Evolutionary conservation across 2,797 vertebrate genomes (phyloP), one percentile per base, ranked within the genome.

Genomic region (Fratercula arctica): DNA sequence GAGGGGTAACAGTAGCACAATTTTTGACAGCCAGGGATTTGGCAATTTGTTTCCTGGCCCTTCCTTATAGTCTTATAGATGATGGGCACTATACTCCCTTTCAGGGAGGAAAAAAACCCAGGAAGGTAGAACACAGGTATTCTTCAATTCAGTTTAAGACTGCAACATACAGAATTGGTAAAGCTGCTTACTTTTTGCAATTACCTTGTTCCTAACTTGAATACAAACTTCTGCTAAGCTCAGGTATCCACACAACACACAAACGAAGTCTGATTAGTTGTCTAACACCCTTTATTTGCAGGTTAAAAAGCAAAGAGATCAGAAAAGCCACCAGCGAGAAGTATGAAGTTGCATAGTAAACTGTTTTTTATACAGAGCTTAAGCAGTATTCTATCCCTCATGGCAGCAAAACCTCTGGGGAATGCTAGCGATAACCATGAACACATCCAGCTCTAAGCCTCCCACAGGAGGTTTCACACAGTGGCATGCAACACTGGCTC

Each of bases 401-500:
- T 1, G 1, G 60, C 48, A 61, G 50, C 39, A 73, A 84, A 70
- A n/a, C 39, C 35, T 39, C 57, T 19, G 5, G 13, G n/a, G 33
- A 70, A 48, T 10, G 12, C 19, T 28, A 43, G 50, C 35, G 59
- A 48, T 33, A 45, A 33, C 51, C 7, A 13, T 1, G 6, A 37
- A 39, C 37, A 21, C 33, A 35, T 33, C 64, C 53, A 66, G n/a
- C 25, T 48, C 46, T 11, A 39, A 43, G 12, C 8, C 35, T 66
- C 64, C 43, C 35, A 26, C 19, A 26, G 70, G 20, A 54, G 29
- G 11, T 35, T 35, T 28, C 43, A 53, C 61, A 39, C 35, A 21
- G 43, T 1, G 3, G 48, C 35, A 31, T 1, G 0, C 17, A 35
- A 14, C 59, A 25, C 8, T 2, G 29, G 35, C 56, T 80, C 33